Evolutionary conservation across 1,140 invertebrate genomes (phyloP).

Genomic region (Sarcophaga bullata): DNA sequence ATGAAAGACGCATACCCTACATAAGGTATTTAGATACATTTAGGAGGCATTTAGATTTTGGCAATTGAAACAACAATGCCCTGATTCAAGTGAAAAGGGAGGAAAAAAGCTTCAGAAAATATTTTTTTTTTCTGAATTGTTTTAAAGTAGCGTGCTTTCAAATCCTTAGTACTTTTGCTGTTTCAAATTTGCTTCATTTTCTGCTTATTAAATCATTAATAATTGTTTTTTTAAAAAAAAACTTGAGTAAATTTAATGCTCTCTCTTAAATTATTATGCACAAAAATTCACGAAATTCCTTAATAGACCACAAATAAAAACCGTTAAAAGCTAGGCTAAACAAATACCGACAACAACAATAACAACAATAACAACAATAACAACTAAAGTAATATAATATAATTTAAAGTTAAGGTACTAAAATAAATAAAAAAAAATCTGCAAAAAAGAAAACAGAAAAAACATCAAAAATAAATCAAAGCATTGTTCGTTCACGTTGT

Average conservation of each 20-base stretch:
- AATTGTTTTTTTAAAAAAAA: conserved; percentile 42
- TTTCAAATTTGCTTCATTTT: background rate
- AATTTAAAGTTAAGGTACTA: conserved; percentile 7
- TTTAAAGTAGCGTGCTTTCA: background rate
- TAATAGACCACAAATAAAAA: background rate
- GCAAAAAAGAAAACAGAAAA: background rate
- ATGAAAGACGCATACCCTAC: no score
- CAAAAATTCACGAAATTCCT: conserved; percentile 63
- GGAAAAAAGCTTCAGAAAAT: background rate
- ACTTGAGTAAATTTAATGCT: conserved; percentile 62
- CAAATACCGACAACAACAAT: no score
- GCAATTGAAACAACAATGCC: no score
- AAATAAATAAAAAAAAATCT: background rate
- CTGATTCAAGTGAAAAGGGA: background rate
- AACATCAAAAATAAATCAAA: conserved; percentile 26
- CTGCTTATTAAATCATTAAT: background rate
- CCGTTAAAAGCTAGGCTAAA: no score
- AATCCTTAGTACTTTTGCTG: background rate
- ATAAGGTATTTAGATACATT: no score
- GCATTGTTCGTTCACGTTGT: conserved; percentile 13
- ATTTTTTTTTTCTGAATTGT: background rate
- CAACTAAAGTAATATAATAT: background rate
- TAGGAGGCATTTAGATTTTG: no score
- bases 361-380: no score
- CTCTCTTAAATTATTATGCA: conserved; percentile 54